Conservation (phyloP, 2,113 vertebrate species). For the Archocentrus centrarchus region DNA sequence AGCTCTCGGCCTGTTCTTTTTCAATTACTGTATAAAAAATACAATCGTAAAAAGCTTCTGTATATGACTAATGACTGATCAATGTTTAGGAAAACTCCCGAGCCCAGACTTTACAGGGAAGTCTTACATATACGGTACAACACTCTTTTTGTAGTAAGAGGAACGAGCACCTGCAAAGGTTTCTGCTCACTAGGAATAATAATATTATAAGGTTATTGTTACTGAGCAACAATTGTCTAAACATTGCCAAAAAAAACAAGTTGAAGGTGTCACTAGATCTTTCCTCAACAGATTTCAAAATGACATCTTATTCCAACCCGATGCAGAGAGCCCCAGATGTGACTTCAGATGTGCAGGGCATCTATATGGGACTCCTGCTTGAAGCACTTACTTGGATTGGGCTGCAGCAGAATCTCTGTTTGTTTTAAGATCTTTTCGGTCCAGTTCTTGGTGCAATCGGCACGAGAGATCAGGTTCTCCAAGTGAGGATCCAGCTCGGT, state of each 20-base stretch:
- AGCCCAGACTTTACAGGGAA: neutral
- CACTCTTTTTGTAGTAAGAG: neutral
- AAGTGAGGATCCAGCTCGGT: conserved; percentile 93
- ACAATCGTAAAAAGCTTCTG: neutral
- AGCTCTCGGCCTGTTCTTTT: neutral
- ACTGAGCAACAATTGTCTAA: neutral
- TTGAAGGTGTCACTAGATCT: neutral
- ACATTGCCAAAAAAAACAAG: neutral
- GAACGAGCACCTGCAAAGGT: neutral
- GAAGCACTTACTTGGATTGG: conserved; percentile 73
- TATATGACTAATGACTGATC: neutral
- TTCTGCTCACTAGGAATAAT: neutral
- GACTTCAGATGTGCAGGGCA: neutral
- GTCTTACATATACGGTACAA: neutral
- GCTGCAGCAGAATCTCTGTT: conserved; percentile 75
- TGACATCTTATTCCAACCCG: neutral
- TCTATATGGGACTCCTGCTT: neutral
- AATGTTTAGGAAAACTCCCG: neutral
- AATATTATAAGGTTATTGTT: neutral
- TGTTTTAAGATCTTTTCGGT: conserved; percentile 87
- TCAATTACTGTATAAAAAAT: neutral
- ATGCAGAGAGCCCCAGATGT: neutral
- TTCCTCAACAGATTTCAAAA: neutral
- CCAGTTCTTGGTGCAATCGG: conserved; percentile 95
- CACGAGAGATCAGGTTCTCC: conserved; percentile 90